Conservation (phyloP, 2,113 vertebrate species). For the Edolisoma coerulescens region DNA sequence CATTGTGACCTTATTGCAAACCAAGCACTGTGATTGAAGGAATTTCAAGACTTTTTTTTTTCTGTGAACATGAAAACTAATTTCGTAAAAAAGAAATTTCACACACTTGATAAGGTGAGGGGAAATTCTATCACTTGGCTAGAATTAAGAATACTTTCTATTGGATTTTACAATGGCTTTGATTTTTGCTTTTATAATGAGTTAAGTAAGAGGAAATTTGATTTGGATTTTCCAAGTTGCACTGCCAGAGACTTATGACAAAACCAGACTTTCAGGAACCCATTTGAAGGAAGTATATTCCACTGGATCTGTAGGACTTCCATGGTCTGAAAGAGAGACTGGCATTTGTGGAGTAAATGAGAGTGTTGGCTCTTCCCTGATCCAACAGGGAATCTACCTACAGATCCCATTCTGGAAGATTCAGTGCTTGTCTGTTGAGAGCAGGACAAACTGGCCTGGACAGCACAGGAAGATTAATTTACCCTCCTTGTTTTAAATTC, state of each 20-base stretch:
- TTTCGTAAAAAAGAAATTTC: conserved; percentile 15
- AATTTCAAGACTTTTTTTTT: neutral
- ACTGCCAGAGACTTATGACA: conserved; percentile 48
- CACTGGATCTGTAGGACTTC: neutral
- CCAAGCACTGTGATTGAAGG: neutral
- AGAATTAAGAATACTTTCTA: neutral
- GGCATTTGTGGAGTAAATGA: neutral
- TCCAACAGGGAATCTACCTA: neutral
- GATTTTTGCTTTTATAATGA: conserved; percentile 46
- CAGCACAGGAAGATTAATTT: neutral
- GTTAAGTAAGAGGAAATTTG: conserved; percentile 61
- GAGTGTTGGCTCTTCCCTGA: neutral
- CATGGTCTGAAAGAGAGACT: neutral
- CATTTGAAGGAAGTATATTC: conserved; percentile 7
- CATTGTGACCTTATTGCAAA: neutral
- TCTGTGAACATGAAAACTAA: neutral
- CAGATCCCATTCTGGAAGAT: neutral
- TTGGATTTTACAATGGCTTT: neutral
- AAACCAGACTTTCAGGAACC: conserved; percentile 35
- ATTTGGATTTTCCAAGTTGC: conserved; percentile 63
- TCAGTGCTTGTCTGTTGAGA: neutral
- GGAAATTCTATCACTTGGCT: neutral
- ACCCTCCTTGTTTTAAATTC: neutral
- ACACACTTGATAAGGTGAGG: conserved; percentile 10
- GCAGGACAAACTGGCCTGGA: neutral